A percentile compares a stretch with the other conserved stretches of the same genome.
phyloP scores from a whole-genome alignment of 37 sponge, comb jelly and placozoan species.

The Diacarnus erythraeanus region DNA sequence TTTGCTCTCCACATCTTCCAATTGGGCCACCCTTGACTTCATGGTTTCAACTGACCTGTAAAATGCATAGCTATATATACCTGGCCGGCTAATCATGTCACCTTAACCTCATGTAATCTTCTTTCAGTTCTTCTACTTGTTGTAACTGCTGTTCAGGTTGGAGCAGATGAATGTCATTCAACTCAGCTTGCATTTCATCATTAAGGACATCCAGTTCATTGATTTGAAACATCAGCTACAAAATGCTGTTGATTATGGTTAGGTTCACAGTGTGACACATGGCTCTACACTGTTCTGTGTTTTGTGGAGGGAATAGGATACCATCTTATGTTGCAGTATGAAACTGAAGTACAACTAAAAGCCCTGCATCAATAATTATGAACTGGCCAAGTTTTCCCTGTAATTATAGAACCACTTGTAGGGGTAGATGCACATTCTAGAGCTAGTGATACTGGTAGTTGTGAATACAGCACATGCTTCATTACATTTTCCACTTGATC shows the following conservation, averaged over 20 bases:
- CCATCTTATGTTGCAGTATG: too few relatives aligned
- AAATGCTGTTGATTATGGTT: background rate
- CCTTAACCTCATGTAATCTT: background rate
- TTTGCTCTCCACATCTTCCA: conserved; percentile 31
- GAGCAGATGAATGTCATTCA: background rate
- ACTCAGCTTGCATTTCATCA: background rate
- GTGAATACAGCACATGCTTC: background rate
- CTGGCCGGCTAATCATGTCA: too few relatives aligned
- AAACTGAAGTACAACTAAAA: too few relatives aligned
- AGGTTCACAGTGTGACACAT: too few relatives aligned
- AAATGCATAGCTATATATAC: background rate
- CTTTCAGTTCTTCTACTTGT: background rate
- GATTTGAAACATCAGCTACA: background rate
- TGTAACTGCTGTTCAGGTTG: background rate
- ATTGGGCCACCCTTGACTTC: conserved; percentile 22
- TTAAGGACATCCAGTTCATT: background rate
- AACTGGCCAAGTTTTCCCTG: too few relatives aligned
- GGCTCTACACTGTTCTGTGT: too few relatives aligned
- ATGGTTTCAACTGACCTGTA: conserved; percentile 21
- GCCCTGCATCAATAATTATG: too few relatives aligned
- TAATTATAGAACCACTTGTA: too few relatives aligned
- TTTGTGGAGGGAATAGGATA: too few relatives aligned
- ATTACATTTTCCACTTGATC: conserved; percentile 30
- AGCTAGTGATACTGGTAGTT: too few relatives aligned
- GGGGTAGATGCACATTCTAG: too few relatives aligned